These are phyloP conservation scores for Alosa alosa DNA, from an alignment of 2,113 vertebrate species.

Conservation along the genomic window DNA sequence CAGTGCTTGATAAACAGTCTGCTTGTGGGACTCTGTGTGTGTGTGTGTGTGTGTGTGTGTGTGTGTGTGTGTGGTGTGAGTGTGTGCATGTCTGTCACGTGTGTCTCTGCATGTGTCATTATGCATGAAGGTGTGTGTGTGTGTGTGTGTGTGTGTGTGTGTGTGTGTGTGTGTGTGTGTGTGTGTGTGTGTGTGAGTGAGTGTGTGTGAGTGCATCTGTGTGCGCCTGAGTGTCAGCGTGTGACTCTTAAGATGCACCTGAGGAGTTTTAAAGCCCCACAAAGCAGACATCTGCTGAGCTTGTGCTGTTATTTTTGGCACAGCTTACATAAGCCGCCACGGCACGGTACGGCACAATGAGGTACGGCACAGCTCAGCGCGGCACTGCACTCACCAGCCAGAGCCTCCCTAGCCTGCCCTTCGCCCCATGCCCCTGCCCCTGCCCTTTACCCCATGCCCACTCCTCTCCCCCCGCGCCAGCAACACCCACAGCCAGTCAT, in stretches of 20 bases:
- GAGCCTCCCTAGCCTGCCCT: constrained; percentile 11
- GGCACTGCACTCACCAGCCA: not conserved
- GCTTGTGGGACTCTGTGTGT: not conserved
- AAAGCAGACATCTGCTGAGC: constrained; percentile 15
- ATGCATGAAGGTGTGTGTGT: too few relatives aligned
- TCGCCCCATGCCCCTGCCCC: constrained; percentile 13
- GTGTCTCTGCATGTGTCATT: not conserved
- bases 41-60: not conserved
- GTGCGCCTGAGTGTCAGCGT: not conserved
- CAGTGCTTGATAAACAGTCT: not conserved
- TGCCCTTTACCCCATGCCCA: not conserved
- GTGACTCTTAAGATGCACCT: not conserved
- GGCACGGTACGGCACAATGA: not conserved
- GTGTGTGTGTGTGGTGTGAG: not conserved
- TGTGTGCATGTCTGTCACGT: not conserved
- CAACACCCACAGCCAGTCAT: constrained; percentile 31
- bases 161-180: too few relatives aligned
- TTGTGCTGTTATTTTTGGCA: not conserved
- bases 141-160: too few relatives aligned
- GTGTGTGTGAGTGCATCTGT: not conserved
- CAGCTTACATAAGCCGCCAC: not conserved
- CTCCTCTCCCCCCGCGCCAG: not conserved
- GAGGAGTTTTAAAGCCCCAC: not conserved
- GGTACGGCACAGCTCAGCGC: not conserved
- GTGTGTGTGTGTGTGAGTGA: not conserved